Conservation (phyloP, 2,888 invertebrate genomes). For the Xestia rhomboidea region DNA sequence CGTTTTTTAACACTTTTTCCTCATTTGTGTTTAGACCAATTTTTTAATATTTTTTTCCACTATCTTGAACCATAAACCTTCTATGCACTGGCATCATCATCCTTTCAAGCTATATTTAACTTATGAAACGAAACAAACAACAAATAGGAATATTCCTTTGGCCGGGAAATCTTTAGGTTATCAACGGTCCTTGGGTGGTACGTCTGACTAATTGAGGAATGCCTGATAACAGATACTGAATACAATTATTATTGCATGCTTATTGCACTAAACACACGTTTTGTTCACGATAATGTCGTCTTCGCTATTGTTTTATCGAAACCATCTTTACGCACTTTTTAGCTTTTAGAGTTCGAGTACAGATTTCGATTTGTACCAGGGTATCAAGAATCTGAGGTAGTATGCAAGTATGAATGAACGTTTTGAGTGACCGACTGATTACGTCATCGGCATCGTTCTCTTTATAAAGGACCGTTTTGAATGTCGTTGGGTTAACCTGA, state of each 20-base stretch:
- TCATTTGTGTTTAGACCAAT: no score
- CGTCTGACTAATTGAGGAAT: constrained; percentile 51
- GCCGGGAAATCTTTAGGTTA: constrained; percentile 79
- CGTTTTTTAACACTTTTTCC: no score
- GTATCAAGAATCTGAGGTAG: constrained; percentile 18
- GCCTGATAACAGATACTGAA: constrained; percentile 43
- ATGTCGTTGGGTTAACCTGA: not conserved
- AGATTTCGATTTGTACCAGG: constrained; percentile 40
- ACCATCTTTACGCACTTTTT: constrained; percentile 39
- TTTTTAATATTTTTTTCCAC: not conserved
- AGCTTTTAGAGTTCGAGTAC: constrained; percentile 5
- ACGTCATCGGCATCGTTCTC: not conserved
- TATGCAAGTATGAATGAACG: not conserved
- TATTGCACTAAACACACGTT: constrained; percentile 44
- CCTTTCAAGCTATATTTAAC: constrained; percentile 43
- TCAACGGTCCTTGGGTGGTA: constrained; percentile 71
- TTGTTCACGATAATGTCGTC: constrained; percentile 1
- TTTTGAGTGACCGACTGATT: constrained; percentile 3
- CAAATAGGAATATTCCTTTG: constrained; percentile 77
- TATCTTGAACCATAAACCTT: not conserved
- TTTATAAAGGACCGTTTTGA: not conserved
- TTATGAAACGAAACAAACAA: constrained; percentile 42
- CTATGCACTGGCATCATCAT: not conserved
- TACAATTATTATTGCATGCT: constrained; percentile 40
- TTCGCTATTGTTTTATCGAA: not conserved